Base-by-base conservation (phyloP, 1,140 invertebrate species). In the Ceratina calcarata region DNA sequence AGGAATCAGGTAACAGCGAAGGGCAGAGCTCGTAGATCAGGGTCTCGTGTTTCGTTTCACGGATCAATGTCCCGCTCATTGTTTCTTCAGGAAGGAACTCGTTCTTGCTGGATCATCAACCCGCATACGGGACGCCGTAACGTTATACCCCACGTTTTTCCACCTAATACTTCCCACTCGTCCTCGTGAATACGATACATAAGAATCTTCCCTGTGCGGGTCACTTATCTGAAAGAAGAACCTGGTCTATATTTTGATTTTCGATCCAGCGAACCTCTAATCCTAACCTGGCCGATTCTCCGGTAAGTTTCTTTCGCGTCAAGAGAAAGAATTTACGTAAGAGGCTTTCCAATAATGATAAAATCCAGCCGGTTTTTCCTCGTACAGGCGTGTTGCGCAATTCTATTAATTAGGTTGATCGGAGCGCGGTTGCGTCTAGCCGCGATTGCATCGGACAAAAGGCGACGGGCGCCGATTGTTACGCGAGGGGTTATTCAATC, bases 401-500 rank as follows among this genome's bases (percentile, higher is more conserved):
- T 15, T 0, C 10, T 7, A 27, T 67, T 75, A 75, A 75, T 67
- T 57, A 66, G 24, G 1, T 20, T 13, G 51, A 32, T 70, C 61
- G 24, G 67, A 49, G 37, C 37, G 2, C 3, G 2, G 45, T 78
- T 78, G 73, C 70, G 49, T 71, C 18, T 27, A n/a, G 58, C 58
- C 65, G 58, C 53, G 51, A 78, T 57, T 67, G 32, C n/a, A 32
- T 62, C 13, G 71, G 7, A 72, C 77, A 72, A 78, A 72, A 78
- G 76, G 51, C 32, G 16, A 8, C 49, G 37, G 37, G 37, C 37
- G 37, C 32, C 61, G 70, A 79, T 65, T 51, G 70, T 79, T 79
- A 79, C 70, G 77, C 53, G 77, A 65, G 24, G 37, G 70, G 10
- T 79, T 79, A 79, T 79, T 24, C 77, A 79, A 79, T 79, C 77